Evolutionary conservation across 2,113 vertebrate species (phyloP).

Genomic region (Pseudopipra pipra): DNA sequence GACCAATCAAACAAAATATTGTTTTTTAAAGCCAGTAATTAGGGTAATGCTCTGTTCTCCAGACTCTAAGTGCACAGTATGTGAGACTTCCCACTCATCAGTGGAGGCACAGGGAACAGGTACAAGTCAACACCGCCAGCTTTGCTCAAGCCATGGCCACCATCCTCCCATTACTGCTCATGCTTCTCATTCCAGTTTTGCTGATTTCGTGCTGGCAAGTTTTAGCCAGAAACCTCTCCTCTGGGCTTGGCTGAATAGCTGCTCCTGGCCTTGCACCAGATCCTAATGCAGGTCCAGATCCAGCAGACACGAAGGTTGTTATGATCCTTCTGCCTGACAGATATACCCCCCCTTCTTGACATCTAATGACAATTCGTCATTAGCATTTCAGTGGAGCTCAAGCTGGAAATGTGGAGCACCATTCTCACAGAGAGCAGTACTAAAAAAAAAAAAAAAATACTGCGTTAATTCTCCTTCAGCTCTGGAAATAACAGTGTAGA

Average conservation of each 20-base stretch:
- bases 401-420: background rate
- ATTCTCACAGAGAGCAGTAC: background rate
- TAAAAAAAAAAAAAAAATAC: background rate
- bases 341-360: background rate
- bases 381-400: background rate
- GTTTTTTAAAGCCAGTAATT: background rate
- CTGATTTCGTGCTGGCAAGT: background rate
- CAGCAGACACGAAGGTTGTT: background rate
- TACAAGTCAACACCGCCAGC: background rate
- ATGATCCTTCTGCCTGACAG: background rate
- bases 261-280: background rate
- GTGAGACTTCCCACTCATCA: background rate
- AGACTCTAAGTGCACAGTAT: accelerated
- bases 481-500: background rate
- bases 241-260: background rate
- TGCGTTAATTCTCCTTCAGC: background rate
- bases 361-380: background rate
- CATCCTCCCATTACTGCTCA: accelerated
- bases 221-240: background rate
- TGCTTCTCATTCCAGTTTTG: background rate
- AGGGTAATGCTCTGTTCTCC: background rate
- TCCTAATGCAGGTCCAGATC: background rate
- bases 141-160: accelerated
- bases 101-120: background rate
- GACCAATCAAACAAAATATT: background rate